phyloP scores from a whole-genome alignment of 1,140 invertebrate species.

The Calephelis virginiensis region DNA sequence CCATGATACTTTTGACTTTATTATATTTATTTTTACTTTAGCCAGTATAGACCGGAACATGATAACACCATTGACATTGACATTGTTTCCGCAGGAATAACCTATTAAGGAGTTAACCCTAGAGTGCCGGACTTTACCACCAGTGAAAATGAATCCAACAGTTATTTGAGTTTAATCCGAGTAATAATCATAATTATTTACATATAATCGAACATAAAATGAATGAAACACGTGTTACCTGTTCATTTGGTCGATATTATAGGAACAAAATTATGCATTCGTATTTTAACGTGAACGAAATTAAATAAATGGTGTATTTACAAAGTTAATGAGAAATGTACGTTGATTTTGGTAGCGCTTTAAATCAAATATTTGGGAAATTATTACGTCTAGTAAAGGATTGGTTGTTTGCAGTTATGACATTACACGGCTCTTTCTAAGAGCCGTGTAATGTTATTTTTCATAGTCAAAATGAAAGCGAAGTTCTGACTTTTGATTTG shows the following conservation, averaged over 20 bases:
- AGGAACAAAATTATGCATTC: constrained; percentile 1
- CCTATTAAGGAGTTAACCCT: not conserved
- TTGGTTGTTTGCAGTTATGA: not conserved
- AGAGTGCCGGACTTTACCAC: too few relatives aligned
- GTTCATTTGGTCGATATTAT: constrained; percentile 4
- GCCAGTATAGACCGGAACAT: too few relatives aligned
- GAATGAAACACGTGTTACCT: constrained; percentile 6
- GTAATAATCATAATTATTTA: not conserved
- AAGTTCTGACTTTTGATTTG: too few relatives aligned
- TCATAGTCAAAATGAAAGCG: too few relatives aligned
- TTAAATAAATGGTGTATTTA: constrained; percentile 15
- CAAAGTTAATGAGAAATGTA: constrained; percentile 12
- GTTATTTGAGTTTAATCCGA: not conserved
- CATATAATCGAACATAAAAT: constrained; percentile 15
- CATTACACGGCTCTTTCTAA: too few relatives aligned
- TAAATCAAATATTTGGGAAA: constrained; percentile 6
- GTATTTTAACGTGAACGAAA: constrained; percentile 6
- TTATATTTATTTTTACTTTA: too few relatives aligned
- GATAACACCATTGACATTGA: too few relatives aligned
- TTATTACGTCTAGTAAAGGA: not conserved
- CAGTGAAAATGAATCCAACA: not conserved
- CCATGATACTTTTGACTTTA: too few relatives aligned
- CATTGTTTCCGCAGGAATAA: too few relatives aligned
- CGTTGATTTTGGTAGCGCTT: not conserved
- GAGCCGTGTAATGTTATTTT: too few relatives aligned